Percentiles rank a stretch among this genome's conserved stretches.
These are phyloP conservation scores for Crocidura indochinensis DNA, from an alignment of 2,797 vertebrate genomes.

Conservation along the genomic window DNA sequence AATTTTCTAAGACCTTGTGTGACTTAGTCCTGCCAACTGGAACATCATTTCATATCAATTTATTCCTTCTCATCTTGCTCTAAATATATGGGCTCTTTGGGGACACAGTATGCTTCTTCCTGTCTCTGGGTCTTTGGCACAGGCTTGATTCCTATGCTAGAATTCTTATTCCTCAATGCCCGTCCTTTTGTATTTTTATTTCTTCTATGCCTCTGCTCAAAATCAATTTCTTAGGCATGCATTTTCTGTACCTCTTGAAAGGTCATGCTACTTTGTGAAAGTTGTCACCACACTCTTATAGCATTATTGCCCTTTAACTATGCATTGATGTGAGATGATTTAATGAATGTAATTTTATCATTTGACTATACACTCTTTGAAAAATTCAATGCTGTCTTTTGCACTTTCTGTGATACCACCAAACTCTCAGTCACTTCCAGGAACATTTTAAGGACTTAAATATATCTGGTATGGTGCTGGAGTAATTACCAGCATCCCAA, in stretches of 20 bases:
- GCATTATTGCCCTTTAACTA: not conserved
- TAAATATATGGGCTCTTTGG: not conserved
- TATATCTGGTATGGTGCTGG: not conserved
- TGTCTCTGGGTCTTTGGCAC: not conserved
- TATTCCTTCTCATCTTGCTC: not conserved
- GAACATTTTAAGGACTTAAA: slow-evolving; percentile 9
- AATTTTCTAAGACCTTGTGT: not conserved
- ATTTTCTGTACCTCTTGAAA: not conserved
- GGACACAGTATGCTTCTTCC: not conserved
- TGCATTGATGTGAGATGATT: slow-evolving; percentile 22
- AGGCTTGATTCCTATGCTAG: not conserved
- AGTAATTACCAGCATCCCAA: too few species aligned
- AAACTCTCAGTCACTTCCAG: not conserved
- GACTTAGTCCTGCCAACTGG: not conserved
- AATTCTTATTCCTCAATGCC: not conserved
- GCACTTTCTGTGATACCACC: not conserved
- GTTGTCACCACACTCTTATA: not conserved
- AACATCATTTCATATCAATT: not conserved
- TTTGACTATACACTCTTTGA: not conserved
- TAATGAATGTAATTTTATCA: not conserved
- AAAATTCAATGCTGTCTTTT: not conserved
- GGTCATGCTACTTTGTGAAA: not conserved
- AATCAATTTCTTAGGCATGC: not conserved
- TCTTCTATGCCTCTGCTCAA: slow-evolving; percentile 4
- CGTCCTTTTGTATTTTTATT: not conserved